Evolutionary conservation across 2,797 vertebrate genomes (phyloP).

Genomic region (Coranthus polyacanthus): DNA sequence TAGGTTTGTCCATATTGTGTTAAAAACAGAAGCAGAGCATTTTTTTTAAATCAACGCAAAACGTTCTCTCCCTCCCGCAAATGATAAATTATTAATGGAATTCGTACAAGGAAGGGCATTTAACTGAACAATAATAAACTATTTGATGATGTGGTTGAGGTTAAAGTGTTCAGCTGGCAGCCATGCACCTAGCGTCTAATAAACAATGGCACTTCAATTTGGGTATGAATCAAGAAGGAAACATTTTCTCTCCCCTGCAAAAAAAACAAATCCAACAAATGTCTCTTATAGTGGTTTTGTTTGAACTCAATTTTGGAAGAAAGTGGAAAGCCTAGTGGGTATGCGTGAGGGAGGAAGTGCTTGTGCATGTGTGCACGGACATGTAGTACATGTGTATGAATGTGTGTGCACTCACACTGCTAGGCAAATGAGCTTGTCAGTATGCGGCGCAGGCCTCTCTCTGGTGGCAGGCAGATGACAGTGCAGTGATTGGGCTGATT

Average conservation of each 20-base stretch:
- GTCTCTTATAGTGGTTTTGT: constrained; percentile 53
- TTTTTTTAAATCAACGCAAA: constrained; percentile 54
- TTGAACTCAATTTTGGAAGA: constrained; percentile 64
- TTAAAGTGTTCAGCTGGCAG: constrained; percentile 57
- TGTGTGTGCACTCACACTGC: constrained; percentile 11
- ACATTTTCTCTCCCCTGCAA: constrained; percentile 48
- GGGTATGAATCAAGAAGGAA: constrained; percentile 57
- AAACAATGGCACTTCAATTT: constrained; percentile 69
- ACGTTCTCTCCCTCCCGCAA: constrained; percentile 31
- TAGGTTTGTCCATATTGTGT: constrained; percentile 6
- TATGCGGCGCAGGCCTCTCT: constrained; percentile 78
- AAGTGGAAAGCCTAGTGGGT: constrained; percentile 60
- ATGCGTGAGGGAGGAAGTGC: constrained; percentile 28
- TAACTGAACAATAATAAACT: constrained; percentile 56
- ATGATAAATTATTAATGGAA: constrained; percentile 56
- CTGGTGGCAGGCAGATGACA: constrained; percentile 80
- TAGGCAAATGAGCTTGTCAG: constrained; percentile 78
- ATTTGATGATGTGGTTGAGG: constrained; percentile 55
- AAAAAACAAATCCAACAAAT: constrained; percentile 48
- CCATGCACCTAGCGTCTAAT: constrained; percentile 33
- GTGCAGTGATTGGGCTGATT: constrained; percentile 83
- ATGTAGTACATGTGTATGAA: constrained; percentile 6
- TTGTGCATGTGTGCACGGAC: neutral
- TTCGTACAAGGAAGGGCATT: constrained; percentile 43
- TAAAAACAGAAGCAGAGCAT: too few species aligned